Conservation (phyloP, 2,113 vertebrate species). For the Pteropus alecto region DNA sequence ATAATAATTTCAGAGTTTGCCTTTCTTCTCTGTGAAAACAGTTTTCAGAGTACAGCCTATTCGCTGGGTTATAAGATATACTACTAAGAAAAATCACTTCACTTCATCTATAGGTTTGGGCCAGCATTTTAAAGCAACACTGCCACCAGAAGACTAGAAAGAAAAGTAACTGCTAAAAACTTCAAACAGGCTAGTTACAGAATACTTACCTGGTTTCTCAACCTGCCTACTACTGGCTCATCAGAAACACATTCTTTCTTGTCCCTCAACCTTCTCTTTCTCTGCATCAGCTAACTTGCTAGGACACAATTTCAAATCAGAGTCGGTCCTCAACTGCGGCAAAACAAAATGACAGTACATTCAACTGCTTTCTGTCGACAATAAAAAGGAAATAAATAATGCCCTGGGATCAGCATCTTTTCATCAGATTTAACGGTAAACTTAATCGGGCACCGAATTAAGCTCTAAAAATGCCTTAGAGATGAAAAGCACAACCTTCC, state of each 20-base stretch:
- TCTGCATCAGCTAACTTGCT: background rate
- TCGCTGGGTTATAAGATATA: background rate
- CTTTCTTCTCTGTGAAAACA: background rate
- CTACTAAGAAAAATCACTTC: background rate
- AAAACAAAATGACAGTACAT: background rate
- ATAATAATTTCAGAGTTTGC: background rate
- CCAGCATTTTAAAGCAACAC: slow-evolving; percentile 61
- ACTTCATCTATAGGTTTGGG: background rate
- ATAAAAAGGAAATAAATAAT: background rate
- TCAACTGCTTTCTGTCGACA: background rate
- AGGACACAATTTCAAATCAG: background rate
- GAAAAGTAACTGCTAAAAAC: background rate
- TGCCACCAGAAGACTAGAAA: slow-evolving; percentile 76
- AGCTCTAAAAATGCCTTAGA: background rate
- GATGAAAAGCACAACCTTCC: background rate
- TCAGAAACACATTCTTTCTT: background rate
- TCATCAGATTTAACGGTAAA: background rate
- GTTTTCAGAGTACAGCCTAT: background rate
- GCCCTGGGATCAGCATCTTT: background rate
- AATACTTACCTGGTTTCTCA: background rate
- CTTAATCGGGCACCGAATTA: background rate
- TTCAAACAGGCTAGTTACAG: background rate
- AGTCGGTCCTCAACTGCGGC: background rate
- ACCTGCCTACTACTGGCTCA: background rate
- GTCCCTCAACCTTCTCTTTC: background rate